These are phyloP conservation scores for Byasa hedistus DNA, from an alignment of 2,888 invertebrate species.

Conservation along the genomic window DNA sequence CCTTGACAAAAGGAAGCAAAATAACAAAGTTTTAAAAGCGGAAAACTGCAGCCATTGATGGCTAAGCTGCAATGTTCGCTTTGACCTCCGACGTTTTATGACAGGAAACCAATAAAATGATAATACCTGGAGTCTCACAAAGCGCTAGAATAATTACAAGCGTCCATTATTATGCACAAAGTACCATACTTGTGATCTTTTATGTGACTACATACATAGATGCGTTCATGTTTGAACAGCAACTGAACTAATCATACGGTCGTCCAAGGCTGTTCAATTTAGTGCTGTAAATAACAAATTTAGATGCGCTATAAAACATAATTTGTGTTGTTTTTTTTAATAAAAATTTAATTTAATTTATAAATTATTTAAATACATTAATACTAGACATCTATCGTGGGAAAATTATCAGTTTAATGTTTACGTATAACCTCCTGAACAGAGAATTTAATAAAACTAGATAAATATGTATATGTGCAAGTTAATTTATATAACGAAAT, in stretches of 20 bases:
- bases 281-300: constrained; percentile 39
- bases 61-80: constrained; percentile 58
- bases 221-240: constrained; percentile 46
- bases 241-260: constrained; percentile 49
- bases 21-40: constrained; percentile 42
- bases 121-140: constrained; percentile 67
- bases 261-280: constrained; percentile 48
- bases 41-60: constrained; percentile 63
- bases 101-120: constrained; percentile 74
- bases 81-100: constrained; percentile 68
- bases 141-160: constrained; percentile 57
- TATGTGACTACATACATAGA: constrained; percentile 19
- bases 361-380: not conserved
- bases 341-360: not conserved
- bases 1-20: constrained; percentile 4
- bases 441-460: too few species aligned
- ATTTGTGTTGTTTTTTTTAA: not conserved
- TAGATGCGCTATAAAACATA: constrained; percentile 27
- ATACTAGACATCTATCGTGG: too few species aligned
- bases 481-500: too few species aligned
- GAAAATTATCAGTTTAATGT: too few species aligned
- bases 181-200: constrained; percentile 25
- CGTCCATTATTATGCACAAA: constrained; percentile 34
- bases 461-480: too few species aligned
- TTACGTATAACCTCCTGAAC: too few species aligned